These are phyloP conservation scores for Papilio dardanus DNA, from an alignment of 1,140 invertebrate genomes.

Conservation along the genomic window DNA sequence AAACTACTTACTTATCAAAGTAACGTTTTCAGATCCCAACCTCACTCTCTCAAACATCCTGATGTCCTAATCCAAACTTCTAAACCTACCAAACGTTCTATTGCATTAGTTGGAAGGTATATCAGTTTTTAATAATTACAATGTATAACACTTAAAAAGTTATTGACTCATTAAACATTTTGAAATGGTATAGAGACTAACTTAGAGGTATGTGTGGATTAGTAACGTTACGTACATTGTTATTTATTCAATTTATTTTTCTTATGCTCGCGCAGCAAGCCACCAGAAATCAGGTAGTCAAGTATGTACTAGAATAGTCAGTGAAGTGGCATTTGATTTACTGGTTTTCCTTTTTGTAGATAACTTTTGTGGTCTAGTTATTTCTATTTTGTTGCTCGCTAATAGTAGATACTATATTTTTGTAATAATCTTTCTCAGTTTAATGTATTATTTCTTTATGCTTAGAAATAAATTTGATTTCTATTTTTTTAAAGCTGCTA, in stretches of 20 bases:
- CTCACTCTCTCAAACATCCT: constrained; percentile 61
- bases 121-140: constrained; percentile 14
- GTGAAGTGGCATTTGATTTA: background rate
- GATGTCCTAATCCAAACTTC: constrained; percentile 54
- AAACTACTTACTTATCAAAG: background rate
- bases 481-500: background rate
- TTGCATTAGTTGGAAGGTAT: constrained; percentile 65
- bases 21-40: constrained; percentile 63
- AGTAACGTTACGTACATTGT: background rate
- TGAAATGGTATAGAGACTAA: background rate
- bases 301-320: constrained; percentile 15
- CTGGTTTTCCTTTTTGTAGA: constrained; percentile 22
- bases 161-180: background rate
- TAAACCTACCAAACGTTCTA: constrained; percentile 64
- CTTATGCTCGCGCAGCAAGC: constrained; percentile 20
- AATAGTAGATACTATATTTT: background rate
- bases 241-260: constrained; percentile 5
- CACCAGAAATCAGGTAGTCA: constrained; percentile 34
- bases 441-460: no score
- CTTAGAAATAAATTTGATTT: background rate
- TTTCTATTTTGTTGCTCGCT: constrained; percentile 4
- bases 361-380: background rate
- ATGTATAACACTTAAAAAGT: background rate
- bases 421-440: no score
- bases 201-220: background rate